Conservation (phyloP, 2,797 vertebrate genomes). For the Rhyacichthys aspro region DNA sequence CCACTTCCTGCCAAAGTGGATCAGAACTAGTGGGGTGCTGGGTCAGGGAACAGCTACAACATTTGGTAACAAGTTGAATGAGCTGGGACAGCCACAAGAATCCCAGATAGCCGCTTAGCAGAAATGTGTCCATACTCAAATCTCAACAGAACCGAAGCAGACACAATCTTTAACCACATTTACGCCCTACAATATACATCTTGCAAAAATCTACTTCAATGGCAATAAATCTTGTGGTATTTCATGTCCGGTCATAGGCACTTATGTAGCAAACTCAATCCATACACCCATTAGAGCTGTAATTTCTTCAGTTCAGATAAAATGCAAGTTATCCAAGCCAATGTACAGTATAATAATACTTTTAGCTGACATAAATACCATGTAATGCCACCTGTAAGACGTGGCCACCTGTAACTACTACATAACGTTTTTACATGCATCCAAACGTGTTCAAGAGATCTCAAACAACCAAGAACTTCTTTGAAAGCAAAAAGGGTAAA, state of each 20-base stretch:
- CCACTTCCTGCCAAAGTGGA: slow-evolving; percentile 72
- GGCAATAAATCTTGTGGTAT: no score
- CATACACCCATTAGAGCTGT: no score
- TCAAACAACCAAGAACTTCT: slow-evolving; percentile 63
- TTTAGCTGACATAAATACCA: no score
- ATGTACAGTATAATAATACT: no score
- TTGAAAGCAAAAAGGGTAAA: slow-evolving; percentile 73
- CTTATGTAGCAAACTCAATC: no score
- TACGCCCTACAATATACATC: no score
- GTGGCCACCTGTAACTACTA: no score
- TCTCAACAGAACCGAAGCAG: slow-evolving; percentile 27
- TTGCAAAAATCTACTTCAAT: no score
- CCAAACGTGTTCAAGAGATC: slow-evolving; percentile 67
- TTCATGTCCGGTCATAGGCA: no score
- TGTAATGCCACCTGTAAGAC: no score
- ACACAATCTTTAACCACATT: neutral
- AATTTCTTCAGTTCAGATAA: no score
- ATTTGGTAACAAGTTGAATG: slow-evolving; percentile 46
- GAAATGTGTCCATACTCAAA: slow-evolving; percentile 22
- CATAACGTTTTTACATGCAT: slow-evolving; percentile 43
- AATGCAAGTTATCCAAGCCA: no score
- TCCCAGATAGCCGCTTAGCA: slow-evolving; percentile 25
- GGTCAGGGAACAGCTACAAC: slow-evolving; percentile 57
- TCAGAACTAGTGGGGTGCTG: slow-evolving; percentile 59
- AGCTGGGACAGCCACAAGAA: slow-evolving; percentile 31